Evolutionary conservation across 2,888 invertebrate genomes (phyloP).

Genomic region (Rapana venosa): DNA sequence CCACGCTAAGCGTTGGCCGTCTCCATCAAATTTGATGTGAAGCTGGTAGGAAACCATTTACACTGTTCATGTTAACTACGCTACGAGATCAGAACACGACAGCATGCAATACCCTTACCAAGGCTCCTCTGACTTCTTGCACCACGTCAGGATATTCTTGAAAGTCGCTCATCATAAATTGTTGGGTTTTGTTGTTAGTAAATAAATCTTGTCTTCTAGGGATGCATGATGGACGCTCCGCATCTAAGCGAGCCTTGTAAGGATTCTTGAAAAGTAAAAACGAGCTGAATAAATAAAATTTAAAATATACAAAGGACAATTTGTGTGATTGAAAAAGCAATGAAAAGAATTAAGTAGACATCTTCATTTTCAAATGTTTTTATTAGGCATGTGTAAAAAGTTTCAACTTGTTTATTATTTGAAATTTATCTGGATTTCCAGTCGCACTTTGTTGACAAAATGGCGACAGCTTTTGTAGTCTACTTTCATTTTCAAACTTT

Average conservation of each 20-base stretch:
- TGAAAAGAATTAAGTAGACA: no score
- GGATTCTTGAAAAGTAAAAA: not conserved
- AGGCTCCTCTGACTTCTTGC: conserved; percentile 79
- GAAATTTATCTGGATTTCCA: not conserved
- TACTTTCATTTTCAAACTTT: not conserved
- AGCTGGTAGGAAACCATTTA: not conserved
- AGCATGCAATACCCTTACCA: conserved; percentile 81
- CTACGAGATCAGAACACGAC: not conserved
- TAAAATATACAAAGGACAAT: no score
- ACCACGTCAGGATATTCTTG: conserved; percentile 88
- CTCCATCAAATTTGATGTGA: no score
- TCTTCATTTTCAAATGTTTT: no score
- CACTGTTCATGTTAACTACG: not conserved
- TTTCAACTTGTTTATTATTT: not conserved
- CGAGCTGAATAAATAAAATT: no score
- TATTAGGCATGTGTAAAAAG: no score
- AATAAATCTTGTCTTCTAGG: not conserved
- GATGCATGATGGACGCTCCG: not conserved
- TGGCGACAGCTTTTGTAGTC: not conserved
- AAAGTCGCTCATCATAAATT: conserved; percentile 82
- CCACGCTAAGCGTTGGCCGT: not conserved
- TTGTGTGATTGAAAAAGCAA: no score
- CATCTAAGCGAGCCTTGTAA: not conserved
- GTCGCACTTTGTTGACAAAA: not conserved
- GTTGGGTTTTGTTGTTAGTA: not conserved